Base-by-base conservation (phyloP, 2,888 invertebrate species). In the Desoria tigrina region DNA sequence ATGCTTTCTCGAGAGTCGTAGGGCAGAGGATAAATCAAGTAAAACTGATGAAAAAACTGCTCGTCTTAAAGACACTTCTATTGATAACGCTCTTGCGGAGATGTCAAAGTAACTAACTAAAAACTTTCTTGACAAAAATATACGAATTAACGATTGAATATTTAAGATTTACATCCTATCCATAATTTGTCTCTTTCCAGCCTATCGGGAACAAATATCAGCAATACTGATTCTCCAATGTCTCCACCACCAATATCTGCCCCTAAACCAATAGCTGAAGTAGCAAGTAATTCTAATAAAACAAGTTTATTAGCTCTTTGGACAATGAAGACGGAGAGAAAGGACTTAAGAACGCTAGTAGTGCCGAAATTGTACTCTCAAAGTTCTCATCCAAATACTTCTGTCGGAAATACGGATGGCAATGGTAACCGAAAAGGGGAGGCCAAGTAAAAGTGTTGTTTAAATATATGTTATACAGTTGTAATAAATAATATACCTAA, bases 151-250 rank as follows among this genome's bases (percentile, higher is more conserved):
- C 50, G 9, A 18, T 18, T 39, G 9, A 39, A 11, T 9, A 39
- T 39, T 16, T 39, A 11, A 39, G 16, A 16, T 39, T 39, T 4
- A 32, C 6, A 32, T 32, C 11, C 32, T 32, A 32, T 32, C n/a
- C n/a, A 32, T 32, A 32, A 11, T 4, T 32, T 32, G 32, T 28
- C 26, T 28, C 2, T 18, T 28, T 28, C 24, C 18, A 37, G 32
- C 7, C 6, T 55, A 16, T 14, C 28, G 26, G 18, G 28, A 9
- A 37, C 50, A 49, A 37, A 56, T 18, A 11, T 27, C 3, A 28
- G 23, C 7, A 90, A 90, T 0, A 90, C 91, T 0, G 92, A 92
- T 79, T 92, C 92, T 0, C 92, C 92, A 0, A 86, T 92, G 80
- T 92, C 92, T 0, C 92, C 92, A 0, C 89, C 89, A 0, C 86